These are phyloP conservation scores for Podabrus alpinus DNA, from an alignment of 2,888 invertebrate species.

Conservation along the genomic window DNA sequence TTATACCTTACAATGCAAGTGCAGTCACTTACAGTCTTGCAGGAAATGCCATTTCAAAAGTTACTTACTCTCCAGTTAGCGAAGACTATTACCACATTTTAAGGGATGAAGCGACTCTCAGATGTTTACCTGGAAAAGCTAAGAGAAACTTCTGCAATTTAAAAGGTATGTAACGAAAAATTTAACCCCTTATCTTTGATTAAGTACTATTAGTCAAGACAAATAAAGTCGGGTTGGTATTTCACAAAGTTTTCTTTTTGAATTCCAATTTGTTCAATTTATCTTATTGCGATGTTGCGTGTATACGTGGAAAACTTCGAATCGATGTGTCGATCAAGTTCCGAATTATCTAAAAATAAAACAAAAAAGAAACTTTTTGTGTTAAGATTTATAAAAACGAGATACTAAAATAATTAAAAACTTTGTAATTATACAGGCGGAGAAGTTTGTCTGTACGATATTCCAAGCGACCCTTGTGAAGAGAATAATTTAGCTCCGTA, in stretches of 20 bases:
- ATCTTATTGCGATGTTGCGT: background rate
- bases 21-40: conserved; percentile 53
- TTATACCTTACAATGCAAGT: conserved; percentile 53
- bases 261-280: background rate
- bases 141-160: conserved; percentile 54
- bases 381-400: background rate
- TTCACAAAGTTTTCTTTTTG: background rate
- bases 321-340: background rate
- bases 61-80: conserved; percentile 49
- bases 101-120: conserved; percentile 52
- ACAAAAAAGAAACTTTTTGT: background rate
- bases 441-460: conserved; percentile 74
- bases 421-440: conserved; percentile 55
- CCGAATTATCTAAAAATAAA: background rate
- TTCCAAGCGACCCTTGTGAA: conserved; percentile 80
- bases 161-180: conserved; percentile 45
- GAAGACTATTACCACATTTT: conserved; percentile 50
- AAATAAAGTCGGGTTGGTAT: background rate
- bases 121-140: conserved; percentile 48
- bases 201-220: background rate
- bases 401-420: conserved; percentile 5
- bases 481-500: conserved; percentile 66
- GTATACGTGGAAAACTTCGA: background rate
- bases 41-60: conserved; percentile 50
- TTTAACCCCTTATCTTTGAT: background rate